phyloP scores from a whole-genome alignment of 2,113 vertebrate genomes.

The Rhadina sibilatrix region DNA sequence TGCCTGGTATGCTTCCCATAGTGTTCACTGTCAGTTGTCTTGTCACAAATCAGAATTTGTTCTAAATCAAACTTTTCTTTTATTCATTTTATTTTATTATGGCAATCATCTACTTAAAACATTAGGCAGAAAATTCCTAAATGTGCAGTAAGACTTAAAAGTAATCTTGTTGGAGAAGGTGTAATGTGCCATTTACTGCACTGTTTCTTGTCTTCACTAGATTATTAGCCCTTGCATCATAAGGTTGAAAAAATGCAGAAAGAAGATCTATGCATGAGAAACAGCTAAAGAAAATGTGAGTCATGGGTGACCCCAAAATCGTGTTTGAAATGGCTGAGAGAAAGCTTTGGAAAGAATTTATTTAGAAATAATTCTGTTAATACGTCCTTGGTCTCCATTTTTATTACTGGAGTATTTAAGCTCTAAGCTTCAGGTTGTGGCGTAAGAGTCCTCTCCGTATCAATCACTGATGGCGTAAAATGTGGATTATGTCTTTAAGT shows the following conservation, averaged over 20 bases:
- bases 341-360: conserved; percentile 44
- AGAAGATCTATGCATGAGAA: not conserved
- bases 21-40: not conserved
- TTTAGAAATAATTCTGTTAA: conserved; percentile 44
- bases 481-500: conserved; percentile 11
- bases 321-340: not conserved
- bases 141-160: not conserved
- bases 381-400: not conserved
- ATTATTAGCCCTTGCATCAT: not conserved
- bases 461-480: not conserved
- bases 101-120: not conserved
- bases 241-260: not conserved
- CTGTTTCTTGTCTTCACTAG: not conserved
- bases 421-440: conserved; percentile 14
- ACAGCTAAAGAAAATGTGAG: conserved; percentile 11
- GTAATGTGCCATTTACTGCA: not conserved
- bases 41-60: not conserved
- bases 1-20: not conserved
- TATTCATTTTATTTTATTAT: not conserved
- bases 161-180: not conserved
- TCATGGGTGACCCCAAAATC: conserved; percentile 20
- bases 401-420: not conserved
- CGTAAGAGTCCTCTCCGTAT: not conserved
- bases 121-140: not conserved
- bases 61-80: not conserved